phyloP scores from a whole-genome alignment of 2,888 invertebrate genomes.

The Mythimna loreyi region DNA sequence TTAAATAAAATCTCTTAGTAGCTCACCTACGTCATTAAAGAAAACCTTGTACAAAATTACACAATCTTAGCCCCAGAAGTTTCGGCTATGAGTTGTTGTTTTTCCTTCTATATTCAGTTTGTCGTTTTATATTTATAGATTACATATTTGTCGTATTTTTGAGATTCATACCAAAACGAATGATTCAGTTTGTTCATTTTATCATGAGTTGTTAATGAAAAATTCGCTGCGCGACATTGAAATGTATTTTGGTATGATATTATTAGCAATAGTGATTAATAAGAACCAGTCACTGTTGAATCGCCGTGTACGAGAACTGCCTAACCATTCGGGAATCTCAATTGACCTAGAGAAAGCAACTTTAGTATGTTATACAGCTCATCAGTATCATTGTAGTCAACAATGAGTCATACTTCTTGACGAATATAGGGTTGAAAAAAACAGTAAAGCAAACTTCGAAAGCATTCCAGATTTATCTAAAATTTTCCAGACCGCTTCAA shows the following conservation, averaged over 20 bases:
- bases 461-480: background rate
- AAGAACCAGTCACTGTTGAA: conserved; percentile 15
- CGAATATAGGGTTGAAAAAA: background rate
- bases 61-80: too few relatives aligned
- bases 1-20: too few relatives aligned
- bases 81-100: too few relatives aligned
- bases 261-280: conserved; percentile 45
- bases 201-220: conserved; percentile 43
- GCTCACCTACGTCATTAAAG: too few relatives aligned
- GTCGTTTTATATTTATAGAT: too few relatives aligned
- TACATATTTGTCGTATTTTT: background rate
- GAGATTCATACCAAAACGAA: conserved; percentile 16
- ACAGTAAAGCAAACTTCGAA: background rate
- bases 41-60: too few relatives aligned
- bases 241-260: conserved; percentile 48
- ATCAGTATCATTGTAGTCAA: background rate
- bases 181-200: conserved; percentile 40
- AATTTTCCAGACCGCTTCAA: background rate
- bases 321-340: conserved; percentile 6
- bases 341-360: too few relatives aligned
- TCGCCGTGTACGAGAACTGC: conserved; percentile 14
- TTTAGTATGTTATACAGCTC: background rate
- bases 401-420: background rate
- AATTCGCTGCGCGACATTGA: conserved; percentile 43
- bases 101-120: too few relatives aligned